Percentiles rank a stretch among this genome's conserved stretches.
These are phyloP conservation scores for Phoeniculus purpureus DNA, from an alignment of 2,797 vertebrate species.

Conservation along the genomic window DNA sequence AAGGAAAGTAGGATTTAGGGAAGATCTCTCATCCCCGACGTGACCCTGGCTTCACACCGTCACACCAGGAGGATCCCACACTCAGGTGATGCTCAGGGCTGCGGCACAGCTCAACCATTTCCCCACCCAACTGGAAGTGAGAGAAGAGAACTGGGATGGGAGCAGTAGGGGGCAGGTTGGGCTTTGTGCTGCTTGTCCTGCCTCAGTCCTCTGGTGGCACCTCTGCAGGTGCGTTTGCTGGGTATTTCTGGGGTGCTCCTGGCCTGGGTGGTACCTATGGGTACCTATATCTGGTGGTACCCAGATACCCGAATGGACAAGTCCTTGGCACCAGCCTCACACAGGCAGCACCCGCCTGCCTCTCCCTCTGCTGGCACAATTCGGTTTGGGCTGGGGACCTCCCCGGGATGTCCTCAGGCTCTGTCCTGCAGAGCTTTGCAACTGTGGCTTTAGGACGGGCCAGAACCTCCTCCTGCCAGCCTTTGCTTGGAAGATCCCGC, in stretches of 20 bases:
- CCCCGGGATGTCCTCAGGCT: not conserved
- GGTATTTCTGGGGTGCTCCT: not conserved
- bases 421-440: not conserved
- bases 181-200: not conserved
- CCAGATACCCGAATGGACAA: not conserved
- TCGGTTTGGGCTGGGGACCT: not conserved
- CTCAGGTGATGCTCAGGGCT: not conserved
- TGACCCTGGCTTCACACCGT: constrained; percentile 15
- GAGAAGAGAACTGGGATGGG: not conserved
- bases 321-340: not conserved
- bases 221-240: not conserved
- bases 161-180: not conserved
- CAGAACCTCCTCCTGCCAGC: not conserved
- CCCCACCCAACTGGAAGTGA: not conserved
- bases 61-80: constrained; percentile 48
- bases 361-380: not conserved
- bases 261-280: not conserved
- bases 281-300: not conserved
- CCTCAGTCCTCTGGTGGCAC: not conserved
- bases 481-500: not conserved
- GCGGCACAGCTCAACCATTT: not conserved
- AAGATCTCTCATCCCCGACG: not conserved
- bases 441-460: not conserved
- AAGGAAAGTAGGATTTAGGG: accelerated
- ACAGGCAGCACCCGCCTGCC: too few species aligned